Evolutionary conservation across 2,888 invertebrate genomes (phyloP).

Genomic region (Eilema depressum): DNA sequence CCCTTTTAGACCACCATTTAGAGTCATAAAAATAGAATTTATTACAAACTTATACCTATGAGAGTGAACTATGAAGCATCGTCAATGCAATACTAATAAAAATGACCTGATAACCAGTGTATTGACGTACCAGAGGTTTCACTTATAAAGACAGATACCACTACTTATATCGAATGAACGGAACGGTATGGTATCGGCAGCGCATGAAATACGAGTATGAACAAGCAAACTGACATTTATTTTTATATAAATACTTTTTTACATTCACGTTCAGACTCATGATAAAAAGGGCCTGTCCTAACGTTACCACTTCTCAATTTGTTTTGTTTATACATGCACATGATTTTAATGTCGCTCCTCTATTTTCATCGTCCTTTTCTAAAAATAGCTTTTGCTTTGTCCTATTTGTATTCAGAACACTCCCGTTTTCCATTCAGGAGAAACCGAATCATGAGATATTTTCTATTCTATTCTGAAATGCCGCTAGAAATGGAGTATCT

Average conservation of each 20-base stretch:
- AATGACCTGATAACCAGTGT: neutral
- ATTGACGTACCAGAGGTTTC: neutral
- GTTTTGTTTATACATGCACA: neutral
- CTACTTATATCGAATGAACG: neutral
- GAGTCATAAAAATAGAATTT: neutral
- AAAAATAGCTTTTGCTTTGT: conserved; percentile 23
- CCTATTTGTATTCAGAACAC: conserved; percentile 39
- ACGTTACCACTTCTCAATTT: neutral
- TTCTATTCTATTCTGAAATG: conserved; percentile 22
- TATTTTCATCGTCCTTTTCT: conserved; percentile 18
- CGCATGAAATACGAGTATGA: neutral
- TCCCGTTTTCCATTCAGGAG: conserved; percentile 28
- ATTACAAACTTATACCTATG: neutral
- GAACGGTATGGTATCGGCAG: neutral
- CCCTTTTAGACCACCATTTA: too few species aligned
- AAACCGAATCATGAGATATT: conserved; percentile 23
- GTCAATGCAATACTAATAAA: too few species aligned
- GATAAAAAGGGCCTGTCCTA: conserved; percentile 8
- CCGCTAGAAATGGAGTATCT: conserved; percentile 11
- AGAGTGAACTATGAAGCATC: neutral
- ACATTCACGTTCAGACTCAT: neutral
- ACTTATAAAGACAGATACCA: neutral
- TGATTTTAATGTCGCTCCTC: neutral
- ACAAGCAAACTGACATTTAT: neutral
- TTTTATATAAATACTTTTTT: neutral